Evolutionary conservation across 2,888 invertebrate species (phyloP).

Genomic region (Calameuta idolon): DNA sequence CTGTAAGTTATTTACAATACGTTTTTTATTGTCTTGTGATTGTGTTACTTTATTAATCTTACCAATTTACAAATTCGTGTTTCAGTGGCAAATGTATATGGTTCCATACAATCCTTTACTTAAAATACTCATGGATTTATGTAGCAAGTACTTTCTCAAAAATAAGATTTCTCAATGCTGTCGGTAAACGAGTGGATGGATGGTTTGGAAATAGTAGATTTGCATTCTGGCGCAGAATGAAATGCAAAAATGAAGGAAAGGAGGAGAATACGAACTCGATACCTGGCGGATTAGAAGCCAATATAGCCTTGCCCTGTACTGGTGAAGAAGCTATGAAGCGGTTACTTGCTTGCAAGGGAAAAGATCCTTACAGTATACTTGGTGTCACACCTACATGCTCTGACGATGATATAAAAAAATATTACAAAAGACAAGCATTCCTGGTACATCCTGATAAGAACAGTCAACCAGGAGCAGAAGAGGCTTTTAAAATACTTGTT

Average conservation of each 20-base stretch:
- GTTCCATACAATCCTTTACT: slow-evolving; percentile 59
- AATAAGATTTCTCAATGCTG: slow-evolving; percentile 57
- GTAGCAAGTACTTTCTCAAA: slow-evolving; percentile 55
- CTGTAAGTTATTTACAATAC: slow-evolving; percentile 71
- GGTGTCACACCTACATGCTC: slow-evolving; percentile 89
- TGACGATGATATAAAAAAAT: slow-evolving; percentile 94
- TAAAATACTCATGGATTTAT: slow-evolving; percentile 60
- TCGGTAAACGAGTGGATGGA: slow-evolving; percentile 68
- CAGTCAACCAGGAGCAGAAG: slow-evolving; percentile 93
- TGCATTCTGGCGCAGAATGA: slow-evolving; percentile 73
- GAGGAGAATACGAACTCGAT: slow-evolving; percentile 68
- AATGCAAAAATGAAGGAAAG: slow-evolving; percentile 62
- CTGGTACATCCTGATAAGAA: slow-evolving; percentile 97
- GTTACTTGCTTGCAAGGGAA: slow-evolving; percentile 91
- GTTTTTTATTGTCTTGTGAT: not conserved
- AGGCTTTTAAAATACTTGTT: slow-evolving; percentile 95
- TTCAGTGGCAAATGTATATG: slow-evolving; percentile 60
- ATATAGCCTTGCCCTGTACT: slow-evolving; percentile 87
- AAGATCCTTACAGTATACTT: slow-evolving; percentile 94
- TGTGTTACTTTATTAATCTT: not conserved
- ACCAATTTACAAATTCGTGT: slow-evolving; percentile 23
- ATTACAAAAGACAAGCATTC: slow-evolving; percentile 93
- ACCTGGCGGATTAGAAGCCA: slow-evolving; percentile 73
- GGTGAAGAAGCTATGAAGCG: slow-evolving; percentile 96
- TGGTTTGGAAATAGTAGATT: slow-evolving; percentile 72